These are phyloP conservation scores for Glyphotaelius pellucidus DNA, from an alignment of 2,888 invertebrate species.

Conservation along the genomic window DNA sequence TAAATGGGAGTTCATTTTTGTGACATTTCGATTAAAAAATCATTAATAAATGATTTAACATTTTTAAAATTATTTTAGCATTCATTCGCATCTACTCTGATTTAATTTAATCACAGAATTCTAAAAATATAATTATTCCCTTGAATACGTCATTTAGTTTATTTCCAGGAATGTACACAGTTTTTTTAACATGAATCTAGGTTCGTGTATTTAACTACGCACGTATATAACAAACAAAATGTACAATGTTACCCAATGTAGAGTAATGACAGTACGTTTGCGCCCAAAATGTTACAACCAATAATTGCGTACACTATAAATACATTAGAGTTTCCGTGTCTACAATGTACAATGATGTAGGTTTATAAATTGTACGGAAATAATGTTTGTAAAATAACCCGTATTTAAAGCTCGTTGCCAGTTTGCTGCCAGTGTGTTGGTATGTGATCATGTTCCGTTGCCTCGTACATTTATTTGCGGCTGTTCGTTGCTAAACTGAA, in stretches of 20 bases:
- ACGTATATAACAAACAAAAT: background rate
- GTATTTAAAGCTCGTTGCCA: background rate
- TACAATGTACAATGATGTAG: background rate
- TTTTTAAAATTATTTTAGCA: too few species aligned
- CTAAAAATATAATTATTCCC: too few species aligned
- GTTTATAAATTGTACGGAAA: background rate
- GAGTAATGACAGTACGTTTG: slow-evolving; percentile 23
- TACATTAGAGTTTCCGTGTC: background rate
- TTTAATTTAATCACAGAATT: too few species aligned
- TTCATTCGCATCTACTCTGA: too few species aligned
- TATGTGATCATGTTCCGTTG: background rate
- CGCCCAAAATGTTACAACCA: slow-evolving; percentile 14
- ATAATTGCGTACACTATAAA: slow-evolving; percentile 7
- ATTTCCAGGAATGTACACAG: background rate
- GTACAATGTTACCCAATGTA: background rate
- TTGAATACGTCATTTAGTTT: background rate
- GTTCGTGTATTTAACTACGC: too few species aligned
- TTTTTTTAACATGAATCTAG: too few species aligned
- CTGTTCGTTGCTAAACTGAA: background rate
- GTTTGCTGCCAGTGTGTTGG: background rate
- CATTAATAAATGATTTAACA: too few species aligned
- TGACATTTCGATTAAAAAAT: too few species aligned
- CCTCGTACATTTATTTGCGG: background rate
- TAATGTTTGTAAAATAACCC: background rate
- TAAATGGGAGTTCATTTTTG: too few species aligned